Percentiles rank a stretch among this genome's conserved stretches.
Evolutionary conservation across 35 echinoderm and acorn worm species (phyloP).

Genomic region (Chiridota heheva): DNA sequence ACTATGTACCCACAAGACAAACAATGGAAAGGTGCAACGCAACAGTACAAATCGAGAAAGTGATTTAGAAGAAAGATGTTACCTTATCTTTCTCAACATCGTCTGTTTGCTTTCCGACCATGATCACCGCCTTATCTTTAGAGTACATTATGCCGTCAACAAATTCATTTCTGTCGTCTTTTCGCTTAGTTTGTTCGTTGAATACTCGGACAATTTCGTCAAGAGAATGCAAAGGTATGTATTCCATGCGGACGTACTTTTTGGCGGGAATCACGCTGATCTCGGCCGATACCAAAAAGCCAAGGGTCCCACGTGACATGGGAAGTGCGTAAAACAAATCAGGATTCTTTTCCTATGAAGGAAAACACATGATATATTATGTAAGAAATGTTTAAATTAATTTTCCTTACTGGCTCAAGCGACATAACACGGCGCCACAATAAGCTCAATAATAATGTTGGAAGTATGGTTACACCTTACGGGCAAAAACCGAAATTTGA

Average conservation of each 20-base stretch:
- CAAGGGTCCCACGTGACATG: slow-evolving; percentile 85
- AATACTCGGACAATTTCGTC: slow-evolving; percentile 61
- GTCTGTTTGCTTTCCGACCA: slow-evolving; percentile 70
- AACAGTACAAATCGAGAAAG: too few species aligned
- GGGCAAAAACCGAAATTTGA: too few species aligned
- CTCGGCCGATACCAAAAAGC: slow-evolving; percentile 81
- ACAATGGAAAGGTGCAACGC: too few species aligned
- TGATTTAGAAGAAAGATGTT: too few species aligned
- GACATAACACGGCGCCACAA: too few species aligned
- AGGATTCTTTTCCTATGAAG: slow-evolving; percentile 87
- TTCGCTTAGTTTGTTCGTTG: slow-evolving; percentile 18
- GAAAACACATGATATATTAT: too few species aligned
- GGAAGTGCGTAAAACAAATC: slow-evolving; percentile 84
- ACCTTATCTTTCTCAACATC: slow-evolving; percentile 72
- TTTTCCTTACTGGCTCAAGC: too few species aligned
- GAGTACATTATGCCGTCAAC: slow-evolving; percentile 85
- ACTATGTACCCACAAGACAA: too few species aligned
- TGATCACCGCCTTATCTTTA: slow-evolving; percentile 73
- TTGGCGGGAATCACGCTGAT: slow-evolving; percentile 85
- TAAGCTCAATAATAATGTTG: too few species aligned
- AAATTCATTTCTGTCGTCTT: slow-evolving; percentile 62
- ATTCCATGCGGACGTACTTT: slow-evolving; percentile 75
- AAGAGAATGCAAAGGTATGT: slow-evolving; percentile 55
- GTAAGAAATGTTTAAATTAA: too few species aligned
- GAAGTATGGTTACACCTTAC: too few species aligned